Base-by-base conservation (phyloP, 2,888 invertebrate species). In the Psylliodes chrysocephalus region DNA sequence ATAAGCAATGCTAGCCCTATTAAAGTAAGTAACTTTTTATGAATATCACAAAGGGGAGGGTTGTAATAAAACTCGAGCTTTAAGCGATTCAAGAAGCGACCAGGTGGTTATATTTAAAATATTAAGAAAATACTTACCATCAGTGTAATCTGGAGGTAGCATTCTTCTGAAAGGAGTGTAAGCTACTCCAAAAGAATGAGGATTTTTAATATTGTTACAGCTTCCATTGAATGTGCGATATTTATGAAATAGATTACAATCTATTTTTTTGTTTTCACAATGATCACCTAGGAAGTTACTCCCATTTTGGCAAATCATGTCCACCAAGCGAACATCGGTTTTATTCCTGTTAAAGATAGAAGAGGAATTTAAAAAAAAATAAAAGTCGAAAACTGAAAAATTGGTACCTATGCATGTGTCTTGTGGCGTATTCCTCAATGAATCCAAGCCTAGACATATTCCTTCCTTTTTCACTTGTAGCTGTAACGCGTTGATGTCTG, bases 121-220 rank as follows among this genome's bases (percentile, higher is more conserved):
- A 6, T 12, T 38, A n/a, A n/a, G n/a, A n/a, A n/a, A 49, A n/a
- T 54, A 76, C 78, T 84, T 85, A 84, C 93, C 93, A 78, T 95
- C 93, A 7, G 86, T 88, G 78, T 94, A 95, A 75, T 88, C 89
- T 0, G 94, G 88, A 0, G 89, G 87, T 4, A 94, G 78, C n/a
- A 87, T 86, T 75, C 93, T 86, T 57, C 91, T 85, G 73, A 91
- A 94, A 0, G 92, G 90, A n/a, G 86, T 88, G 77, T 89, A 88
- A 0, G 91, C 86, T 0, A 89, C 88, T 0, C 95, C 95, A 85
- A 87, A 91, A 1, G 82, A 81, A n/a, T 84, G 78, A 0, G 90
- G 88, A 69, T 91, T 83, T 6, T 83, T 73, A 62, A 89, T 78
- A 78, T 91, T 92, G 78, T 95, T 95, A 79, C 95, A 95, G 1